phyloP scores from a whole-genome alignment of 2,113 vertebrate species.

The Craseonycteris thonglongyai region DNA sequence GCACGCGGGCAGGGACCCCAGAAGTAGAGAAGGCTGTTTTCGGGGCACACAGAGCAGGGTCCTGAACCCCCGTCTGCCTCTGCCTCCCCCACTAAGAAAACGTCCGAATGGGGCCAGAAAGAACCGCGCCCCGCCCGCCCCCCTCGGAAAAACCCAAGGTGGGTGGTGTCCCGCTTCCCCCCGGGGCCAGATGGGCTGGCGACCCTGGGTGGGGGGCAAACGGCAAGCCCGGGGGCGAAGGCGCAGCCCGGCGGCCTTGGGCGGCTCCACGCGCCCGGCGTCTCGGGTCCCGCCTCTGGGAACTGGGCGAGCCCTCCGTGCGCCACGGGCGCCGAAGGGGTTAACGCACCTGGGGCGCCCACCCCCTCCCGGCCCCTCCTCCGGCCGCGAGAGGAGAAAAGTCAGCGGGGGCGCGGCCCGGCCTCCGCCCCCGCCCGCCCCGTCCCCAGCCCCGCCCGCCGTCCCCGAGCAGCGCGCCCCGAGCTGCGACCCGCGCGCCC shows the following conservation, averaged over 20 bases:
- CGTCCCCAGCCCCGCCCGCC: constrained; percentile 30
- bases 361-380: constrained; percentile 44
- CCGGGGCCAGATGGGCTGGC: neutral
- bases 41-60: neutral
- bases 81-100: neutral
- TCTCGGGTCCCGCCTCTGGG: neutral
- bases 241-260: neutral
- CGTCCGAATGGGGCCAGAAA: neutral
- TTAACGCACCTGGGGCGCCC: constrained; percentile 66
- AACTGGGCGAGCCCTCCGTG: neutral
- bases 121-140: neutral
- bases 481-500: constrained; percentile 49
- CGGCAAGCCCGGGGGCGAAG: neutral
- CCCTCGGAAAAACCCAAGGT: neutral
- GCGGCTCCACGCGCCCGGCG: neutral
- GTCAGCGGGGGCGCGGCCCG: constrained; percentile 50
- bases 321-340: constrained; percentile 35
- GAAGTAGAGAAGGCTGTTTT: neutral
- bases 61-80: neutral
- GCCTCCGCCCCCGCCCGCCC: neutral
- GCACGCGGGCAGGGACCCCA: neutral
- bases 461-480: neutral
- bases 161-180: neutral
- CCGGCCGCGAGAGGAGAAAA: neutral
- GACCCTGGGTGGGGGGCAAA: neutral